These are phyloP conservation scores for Nephrocerus scutellatus DNA, from an alignment of 2,888 invertebrate genomes.

Conservation along the genomic window DNA sequence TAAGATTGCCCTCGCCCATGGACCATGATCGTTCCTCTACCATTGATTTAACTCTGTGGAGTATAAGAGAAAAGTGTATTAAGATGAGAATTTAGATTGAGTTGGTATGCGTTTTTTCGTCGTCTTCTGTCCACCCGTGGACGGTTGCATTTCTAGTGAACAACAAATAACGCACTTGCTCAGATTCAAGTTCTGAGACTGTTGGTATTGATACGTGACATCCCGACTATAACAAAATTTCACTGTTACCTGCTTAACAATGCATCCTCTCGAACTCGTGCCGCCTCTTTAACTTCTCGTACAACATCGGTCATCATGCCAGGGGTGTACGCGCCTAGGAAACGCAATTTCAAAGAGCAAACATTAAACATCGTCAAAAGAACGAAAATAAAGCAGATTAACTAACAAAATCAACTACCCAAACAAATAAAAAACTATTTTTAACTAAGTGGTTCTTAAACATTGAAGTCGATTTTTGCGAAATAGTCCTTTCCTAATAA, in stretches of 20 bases:
- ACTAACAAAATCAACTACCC: background rate
- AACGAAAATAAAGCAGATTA: background rate
- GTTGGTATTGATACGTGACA: no score
- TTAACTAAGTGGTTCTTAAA: background rate
- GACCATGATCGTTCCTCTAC: constrained; percentile 48
- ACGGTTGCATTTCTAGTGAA: no score
- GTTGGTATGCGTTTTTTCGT: no score
- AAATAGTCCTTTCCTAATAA: no score
- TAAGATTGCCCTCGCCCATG: constrained; percentile 43
- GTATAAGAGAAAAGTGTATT: background rate
- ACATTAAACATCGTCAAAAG: background rate
- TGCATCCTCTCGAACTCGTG: constrained; percentile 66
- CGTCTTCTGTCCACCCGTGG: no score
- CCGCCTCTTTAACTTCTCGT: constrained; percentile 66
- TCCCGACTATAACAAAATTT: no score
- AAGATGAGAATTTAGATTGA: no score
- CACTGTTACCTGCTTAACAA: constrained; percentile 49
- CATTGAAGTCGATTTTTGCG: background rate
- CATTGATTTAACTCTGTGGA: constrained; percentile 42
- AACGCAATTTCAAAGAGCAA: background rate
- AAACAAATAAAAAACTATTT: constrained; percentile 4
- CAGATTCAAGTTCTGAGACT: no score
- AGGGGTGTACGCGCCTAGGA: constrained; percentile 54
- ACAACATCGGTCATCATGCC: constrained; percentile 68
- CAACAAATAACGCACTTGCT: no score